phyloP scores from a whole-genome alignment of 2,797 vertebrate species.

The Mus caroli region DNA sequence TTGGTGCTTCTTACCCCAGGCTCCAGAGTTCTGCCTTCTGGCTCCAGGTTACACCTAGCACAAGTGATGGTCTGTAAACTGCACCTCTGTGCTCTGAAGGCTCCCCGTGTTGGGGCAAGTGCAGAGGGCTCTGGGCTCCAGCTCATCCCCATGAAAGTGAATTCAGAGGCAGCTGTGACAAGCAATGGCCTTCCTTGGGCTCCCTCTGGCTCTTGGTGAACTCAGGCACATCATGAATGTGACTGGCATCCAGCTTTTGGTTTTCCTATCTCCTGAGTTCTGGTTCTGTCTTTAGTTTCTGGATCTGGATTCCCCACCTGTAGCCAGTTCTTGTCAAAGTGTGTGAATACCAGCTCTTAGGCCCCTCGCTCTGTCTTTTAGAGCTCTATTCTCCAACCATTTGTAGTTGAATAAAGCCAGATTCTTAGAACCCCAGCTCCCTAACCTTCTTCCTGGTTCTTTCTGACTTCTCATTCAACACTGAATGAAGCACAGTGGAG shows the following conservation, averaged over 20 bases:
- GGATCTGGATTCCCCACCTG: neutral
- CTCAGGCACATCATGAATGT: neutral
- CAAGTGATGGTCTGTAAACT: neutral
- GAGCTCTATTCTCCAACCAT: neutral
- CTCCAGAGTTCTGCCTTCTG: neutral
- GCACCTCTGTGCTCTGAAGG: neutral
- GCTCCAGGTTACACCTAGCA: neutral
- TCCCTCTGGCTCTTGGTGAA: neutral
- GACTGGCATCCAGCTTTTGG: neutral
- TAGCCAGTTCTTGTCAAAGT: neutral
- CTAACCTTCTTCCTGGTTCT: neutral
- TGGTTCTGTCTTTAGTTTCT: neutral
- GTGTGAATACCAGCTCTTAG: neutral
- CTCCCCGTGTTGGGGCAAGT: accelerated
- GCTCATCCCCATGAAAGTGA: neutral
- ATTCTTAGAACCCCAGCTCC: neutral
- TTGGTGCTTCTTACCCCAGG: too few species aligned
- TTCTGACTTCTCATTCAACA: neutral
- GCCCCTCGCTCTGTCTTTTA: neutral
- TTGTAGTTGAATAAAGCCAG: neutral
- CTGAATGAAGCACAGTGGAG: neutral
- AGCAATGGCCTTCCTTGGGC: neutral
- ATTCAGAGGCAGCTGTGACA: neutral
- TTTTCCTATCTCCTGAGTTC: neutral
- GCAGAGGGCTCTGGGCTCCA: neutral